Evolutionary conservation across 2,113 vertebrate species (phyloP).

Genomic region (Cisticola juncidis): DNA sequence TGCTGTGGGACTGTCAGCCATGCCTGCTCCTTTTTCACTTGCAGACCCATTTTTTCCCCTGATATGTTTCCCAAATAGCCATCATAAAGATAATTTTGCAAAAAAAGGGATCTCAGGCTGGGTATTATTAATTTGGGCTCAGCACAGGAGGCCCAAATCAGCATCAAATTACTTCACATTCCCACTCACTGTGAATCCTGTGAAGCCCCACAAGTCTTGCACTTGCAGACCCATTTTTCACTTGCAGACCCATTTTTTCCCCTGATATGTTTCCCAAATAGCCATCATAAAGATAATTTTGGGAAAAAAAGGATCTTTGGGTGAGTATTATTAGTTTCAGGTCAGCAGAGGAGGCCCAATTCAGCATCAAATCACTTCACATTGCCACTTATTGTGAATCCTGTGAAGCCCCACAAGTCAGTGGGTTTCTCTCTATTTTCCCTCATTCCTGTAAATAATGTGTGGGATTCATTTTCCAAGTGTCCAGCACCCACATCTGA

Average conservation of each 20-base stretch:
- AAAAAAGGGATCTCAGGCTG: background rate
- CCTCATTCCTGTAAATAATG: background rate
- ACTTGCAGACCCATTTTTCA: background rate
- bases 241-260: background rate
- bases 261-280: background rate
- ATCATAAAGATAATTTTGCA: background rate
- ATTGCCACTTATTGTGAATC: background rate
- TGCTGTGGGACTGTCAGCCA: background rate
- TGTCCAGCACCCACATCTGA: background rate
- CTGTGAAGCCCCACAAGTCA: accelerated
- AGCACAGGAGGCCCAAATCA: background rate
- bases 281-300: background rate
- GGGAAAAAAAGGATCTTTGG: background rate
- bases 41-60: background rate
- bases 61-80: background rate
- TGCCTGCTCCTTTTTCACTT: background rate
- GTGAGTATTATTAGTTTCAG: background rate
- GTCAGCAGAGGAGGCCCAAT: background rate
- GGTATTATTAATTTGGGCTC: background rate
- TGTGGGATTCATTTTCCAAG: background rate
- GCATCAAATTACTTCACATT: background rate
- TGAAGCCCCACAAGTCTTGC: no score
- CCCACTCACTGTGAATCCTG: accelerated
- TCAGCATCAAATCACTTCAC: background rate
- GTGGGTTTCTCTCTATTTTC: accelerated